Evolutionary conservation across 1,140 invertebrate species (phyloP).

Genomic region (Nixonia krombeini): DNA sequence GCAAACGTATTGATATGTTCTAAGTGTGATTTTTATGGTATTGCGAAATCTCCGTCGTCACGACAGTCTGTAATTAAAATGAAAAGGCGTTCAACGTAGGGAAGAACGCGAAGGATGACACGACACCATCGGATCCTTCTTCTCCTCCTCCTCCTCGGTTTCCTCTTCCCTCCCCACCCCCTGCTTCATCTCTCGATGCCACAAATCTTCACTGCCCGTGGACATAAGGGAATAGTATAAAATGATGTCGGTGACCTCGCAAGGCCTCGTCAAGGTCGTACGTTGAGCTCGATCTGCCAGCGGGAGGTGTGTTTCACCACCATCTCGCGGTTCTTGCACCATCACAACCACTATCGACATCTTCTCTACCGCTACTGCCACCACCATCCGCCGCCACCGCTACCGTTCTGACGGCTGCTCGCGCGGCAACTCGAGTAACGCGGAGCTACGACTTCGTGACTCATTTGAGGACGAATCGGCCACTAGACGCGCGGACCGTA

Average conservation of each 20-base stretch:
- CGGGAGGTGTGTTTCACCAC: constrained; percentile 61
- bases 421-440: constrained; percentile 22
- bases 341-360: constrained; percentile 35
- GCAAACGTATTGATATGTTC: too few species aligned
- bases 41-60: too few species aligned
- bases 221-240: constrained; percentile 48
- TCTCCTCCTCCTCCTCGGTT: too few species aligned
- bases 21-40: too few species aligned
- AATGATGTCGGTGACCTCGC: constrained; percentile 69
- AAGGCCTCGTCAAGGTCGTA: constrained; percentile 70
- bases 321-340: constrained; percentile 48
- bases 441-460: constrained; percentile 55
- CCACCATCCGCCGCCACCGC: constrained; percentile 47
- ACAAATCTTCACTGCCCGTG: constrained; percentile 38
- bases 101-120: too few species aligned
- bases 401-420: constrained; percentile 19
- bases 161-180: constrained; percentile 24
- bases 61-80: too few species aligned
- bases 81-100: too few species aligned
- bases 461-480: constrained; percentile 57
- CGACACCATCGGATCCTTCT: constrained; percentile 24
- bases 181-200: constrained; percentile 29
- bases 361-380: constrained; percentile 26
- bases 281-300: constrained; percentile 63
- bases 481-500: not conserved